Conservation (phyloP, 2,797 vertebrate species). For the Melanotaenia nigrans region DNA sequence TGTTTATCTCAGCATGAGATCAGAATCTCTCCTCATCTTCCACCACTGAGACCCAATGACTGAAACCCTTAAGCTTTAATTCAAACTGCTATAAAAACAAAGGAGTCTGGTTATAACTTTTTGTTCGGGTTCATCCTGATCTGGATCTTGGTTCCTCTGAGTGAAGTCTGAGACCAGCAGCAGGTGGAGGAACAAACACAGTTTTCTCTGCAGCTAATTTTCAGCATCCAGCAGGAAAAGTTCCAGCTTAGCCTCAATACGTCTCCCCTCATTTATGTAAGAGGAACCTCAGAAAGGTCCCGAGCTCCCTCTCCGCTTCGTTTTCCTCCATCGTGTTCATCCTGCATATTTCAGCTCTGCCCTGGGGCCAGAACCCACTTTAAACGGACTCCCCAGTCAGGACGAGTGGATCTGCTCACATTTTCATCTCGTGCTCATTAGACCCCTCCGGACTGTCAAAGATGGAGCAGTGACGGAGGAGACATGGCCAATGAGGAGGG, state of each 20-base stretch:
- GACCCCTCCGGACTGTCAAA: neutral
- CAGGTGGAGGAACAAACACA: neutral
- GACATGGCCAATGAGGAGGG: no score
- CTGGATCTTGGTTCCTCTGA: no score
- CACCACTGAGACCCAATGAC: no score
- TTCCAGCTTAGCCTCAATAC: constrained; percentile 54
- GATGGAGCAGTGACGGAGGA: no score
- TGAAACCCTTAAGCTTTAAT: no score
- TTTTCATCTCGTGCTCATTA: constrained; percentile 33
- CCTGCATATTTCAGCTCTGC: constrained; percentile 61
- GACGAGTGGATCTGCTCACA: constrained; percentile 36
- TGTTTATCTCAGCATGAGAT: no score
- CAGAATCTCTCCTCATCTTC: no score
- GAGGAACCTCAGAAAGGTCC: constrained; percentile 35
- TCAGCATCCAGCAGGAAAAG: constrained; percentile 7
- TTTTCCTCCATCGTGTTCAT: constrained; percentile 45
- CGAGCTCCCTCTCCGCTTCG: constrained; percentile 25
- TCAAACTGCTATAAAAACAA: no score
- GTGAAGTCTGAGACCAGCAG: neutral
- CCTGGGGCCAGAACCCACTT: constrained; percentile 55
- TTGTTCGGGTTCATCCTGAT: no score
- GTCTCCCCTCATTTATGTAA: constrained; percentile 59
- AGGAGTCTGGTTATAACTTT: no score
- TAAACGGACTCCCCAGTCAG: constrained; percentile 47
- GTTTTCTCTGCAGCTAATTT: neutral